These are phyloP conservation scores for Uromys caudimaculatus DNA, from an alignment of 2,797 vertebrate species.

Conservation along the genomic window DNA sequence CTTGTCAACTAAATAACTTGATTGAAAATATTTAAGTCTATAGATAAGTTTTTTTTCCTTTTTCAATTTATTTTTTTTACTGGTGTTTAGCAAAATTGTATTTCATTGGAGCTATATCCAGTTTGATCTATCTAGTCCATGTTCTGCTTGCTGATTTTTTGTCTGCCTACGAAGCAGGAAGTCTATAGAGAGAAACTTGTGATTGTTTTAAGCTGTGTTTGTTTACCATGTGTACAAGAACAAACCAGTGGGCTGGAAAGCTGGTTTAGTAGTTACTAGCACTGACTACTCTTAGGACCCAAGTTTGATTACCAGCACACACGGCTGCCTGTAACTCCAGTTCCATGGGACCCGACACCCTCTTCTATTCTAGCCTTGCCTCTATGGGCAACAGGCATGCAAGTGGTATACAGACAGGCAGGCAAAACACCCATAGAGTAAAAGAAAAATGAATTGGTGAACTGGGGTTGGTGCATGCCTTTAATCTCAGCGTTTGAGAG, in stretches of 20 bases:
- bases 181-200: neutral
- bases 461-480: neutral
- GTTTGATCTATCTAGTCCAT: neutral
- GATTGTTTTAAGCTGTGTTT: neutral
- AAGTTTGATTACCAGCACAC: neutral
- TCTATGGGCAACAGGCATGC: neutral
- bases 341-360: neutral
- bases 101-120: neutral
- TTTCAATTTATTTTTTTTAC: neutral
- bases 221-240: neutral
- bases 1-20: neutral
- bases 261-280: too few relatives aligned
- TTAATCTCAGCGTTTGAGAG: neutral
- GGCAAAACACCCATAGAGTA: neutral
- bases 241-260: too few relatives aligned
- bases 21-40: constrained; percentile 9
- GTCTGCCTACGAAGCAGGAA: neutral
- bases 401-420: neutral
- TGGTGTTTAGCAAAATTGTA: neutral
- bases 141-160: neutral
- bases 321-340: neutral
- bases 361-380: neutral
- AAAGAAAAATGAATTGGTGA: neutral
- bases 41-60: neutral
- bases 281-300: neutral